Evolutionary conservation across 2,888 invertebrate genomes (phyloP).

Genomic region (Oxyteleia sp.): DNA sequence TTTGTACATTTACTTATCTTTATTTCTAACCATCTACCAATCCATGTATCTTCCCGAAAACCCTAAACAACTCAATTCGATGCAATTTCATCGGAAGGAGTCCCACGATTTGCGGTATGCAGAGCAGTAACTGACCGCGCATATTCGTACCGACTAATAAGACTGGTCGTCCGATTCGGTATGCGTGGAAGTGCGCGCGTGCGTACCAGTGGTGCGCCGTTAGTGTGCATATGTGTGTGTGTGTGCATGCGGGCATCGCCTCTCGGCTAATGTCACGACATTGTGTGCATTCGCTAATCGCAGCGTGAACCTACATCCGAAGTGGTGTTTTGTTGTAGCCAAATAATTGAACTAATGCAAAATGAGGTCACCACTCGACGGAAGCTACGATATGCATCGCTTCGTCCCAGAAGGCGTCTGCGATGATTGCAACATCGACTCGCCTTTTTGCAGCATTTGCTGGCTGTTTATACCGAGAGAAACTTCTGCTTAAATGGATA

Average conservation of each 20-base stretch:
- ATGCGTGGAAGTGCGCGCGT: conserved; percentile 32
- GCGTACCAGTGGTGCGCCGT: conserved; percentile 37
- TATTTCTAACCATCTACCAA: too few relatives aligned
- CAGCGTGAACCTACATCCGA: conserved; percentile 62
- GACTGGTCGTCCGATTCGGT: conserved; percentile 44
- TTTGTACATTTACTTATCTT: too few relatives aligned
- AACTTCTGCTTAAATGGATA: too few relatives aligned
- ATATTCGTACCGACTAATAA: conserved; percentile 51
- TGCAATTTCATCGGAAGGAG: too few relatives aligned
- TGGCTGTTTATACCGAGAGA: too few relatives aligned
- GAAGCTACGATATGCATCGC: conserved; percentile 33
- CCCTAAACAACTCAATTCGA: too few relatives aligned
- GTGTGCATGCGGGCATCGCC: conserved; percentile 77
- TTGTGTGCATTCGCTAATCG: conserved; percentile 82
- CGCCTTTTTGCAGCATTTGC: too few relatives aligned
- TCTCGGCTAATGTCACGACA: conserved; percentile 82
- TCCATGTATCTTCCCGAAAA: too few relatives aligned
- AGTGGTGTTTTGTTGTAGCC: conserved; percentile 55
- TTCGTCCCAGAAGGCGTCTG: conserved; percentile 15
- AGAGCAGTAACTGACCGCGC: conserved; percentile 42
- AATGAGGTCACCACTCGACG: conserved; percentile 53
- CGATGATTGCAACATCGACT: neutral
- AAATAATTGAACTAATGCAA: conserved; percentile 60
- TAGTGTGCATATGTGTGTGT: conserved; percentile 27
- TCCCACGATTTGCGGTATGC: conserved; percentile 39